A percentile compares a stretch with the other conserved stretches of the same genome.
Conservation (phyloP, 2,113 vertebrate species). For the Engraulis encrasicolus region DNA sequence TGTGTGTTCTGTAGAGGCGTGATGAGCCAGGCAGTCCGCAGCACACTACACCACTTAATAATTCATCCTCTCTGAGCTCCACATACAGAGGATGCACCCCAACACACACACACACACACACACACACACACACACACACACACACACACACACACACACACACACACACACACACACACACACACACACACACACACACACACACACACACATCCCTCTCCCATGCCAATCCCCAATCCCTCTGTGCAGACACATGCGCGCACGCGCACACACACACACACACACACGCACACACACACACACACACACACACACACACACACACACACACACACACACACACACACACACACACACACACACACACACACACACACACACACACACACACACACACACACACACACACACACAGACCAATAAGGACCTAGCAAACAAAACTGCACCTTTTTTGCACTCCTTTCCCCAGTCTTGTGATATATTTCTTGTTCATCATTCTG, state of each 20-base stretch:
- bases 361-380: conserved; percentile 16
- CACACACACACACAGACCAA: not conserved
- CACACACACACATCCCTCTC: not conserved
- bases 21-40: conserved; percentile 48
- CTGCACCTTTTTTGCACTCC: not conserved
- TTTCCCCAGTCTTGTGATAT: not conserved
- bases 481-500: not conserved
- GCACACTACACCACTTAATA: too few species aligned
- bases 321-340: not conserved
- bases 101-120: not conserved
- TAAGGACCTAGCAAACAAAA: not conserved
- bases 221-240: too few species aligned
- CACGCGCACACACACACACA: not conserved
- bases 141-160: not conserved
- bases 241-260: not conserved
- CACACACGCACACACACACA: not conserved
- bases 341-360: conserved; percentile 25
- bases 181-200: not conserved
- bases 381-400: not conserved
- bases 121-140: not conserved
- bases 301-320: not conserved
- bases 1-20: too few species aligned
- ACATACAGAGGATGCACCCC: conserved; percentile 28
- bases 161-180: not conserved
- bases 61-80: conserved; percentile 54